Base-by-base conservation (phyloP, 92 coral and sea anemone species). In the Phenganax marumi region DNA sequence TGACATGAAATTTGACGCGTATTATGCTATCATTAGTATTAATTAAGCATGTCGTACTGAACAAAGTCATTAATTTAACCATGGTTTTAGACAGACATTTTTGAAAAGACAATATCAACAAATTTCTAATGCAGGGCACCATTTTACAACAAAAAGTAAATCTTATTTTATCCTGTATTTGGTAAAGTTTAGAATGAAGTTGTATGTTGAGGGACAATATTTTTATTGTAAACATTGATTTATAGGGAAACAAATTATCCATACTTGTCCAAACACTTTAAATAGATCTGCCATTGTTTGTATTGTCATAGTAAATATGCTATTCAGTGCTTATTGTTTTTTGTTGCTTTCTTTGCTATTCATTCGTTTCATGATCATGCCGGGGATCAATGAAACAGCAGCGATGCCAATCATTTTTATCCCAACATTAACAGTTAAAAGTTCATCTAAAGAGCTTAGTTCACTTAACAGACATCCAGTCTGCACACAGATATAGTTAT, bases 401-500 rank as follows among this genome's bases (percentile, higher is more conserved):
- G 98, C 98, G 51, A 95, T 87, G 23, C 88, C 93, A 72, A 90
- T 86, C 48, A 95, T 86, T 83, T 95, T 95, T 7, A 92, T 11
- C 21, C 91, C 85, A 43, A 89, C 81, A 49, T 90, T 87, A 10
- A 87, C 55, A 14, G 96, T 91, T 69, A 95, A 86, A 10, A 95
- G 91, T 68, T 95, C 96, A 83, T 91, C 89, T 50, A 95, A 62
- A 12, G 98, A 87, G 23, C 55, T 89, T 1, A 95, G 85, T 83
- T 92, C 97, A 4, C 96, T 90, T 23, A 95, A 65, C 39, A 94
- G 87, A 69, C 93, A 92, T 22, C 98, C 98, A 52, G 98, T 95
- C 70, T 95, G 98, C 81, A 97, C 93, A 90, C 98, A 95, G 53
- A 95, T 85, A 81, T 90, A 95, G 88, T 95, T 95, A 89, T 95